Evolutionary conservation across 2,888 invertebrate genomes (phyloP), one percentile per base, ranked within the genome.

Genomic region (Leptopilina syphax): DNA sequence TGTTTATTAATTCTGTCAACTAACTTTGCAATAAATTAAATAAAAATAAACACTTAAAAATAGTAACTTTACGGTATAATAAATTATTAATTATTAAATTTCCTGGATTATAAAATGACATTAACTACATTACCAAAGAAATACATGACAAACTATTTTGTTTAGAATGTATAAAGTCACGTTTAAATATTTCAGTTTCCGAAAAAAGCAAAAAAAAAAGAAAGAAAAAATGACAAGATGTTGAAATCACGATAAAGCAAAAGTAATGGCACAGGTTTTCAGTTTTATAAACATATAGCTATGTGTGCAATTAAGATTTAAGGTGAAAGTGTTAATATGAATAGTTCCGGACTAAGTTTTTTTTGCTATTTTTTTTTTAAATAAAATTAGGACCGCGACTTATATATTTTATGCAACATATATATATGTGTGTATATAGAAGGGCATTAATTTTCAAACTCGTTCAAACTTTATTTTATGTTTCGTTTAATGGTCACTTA

Each of bases 261-360:
- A 34, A 13, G 34, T 57, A 73, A 57, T 73, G 70, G 27, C 13
- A 27, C 54, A 34, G 54, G 57, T 73, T 73, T 54, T 34, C 63
- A 50, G 68, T 27, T 24, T 47, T 24, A 47, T 47, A 47, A 1
- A 47, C 10, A 47, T 50, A 50, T 50, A 50, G 3, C 3, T 12
- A 50, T 50, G 10, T 50, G 2, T 6, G 68, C 47, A 70, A 50
- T 70, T 8, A 70, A 50, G 63, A 1, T 68, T 54, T 24, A 54
- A 70, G 8, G 54, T 13, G 54, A 70, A 70, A 70, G 70, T 70
- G 13, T 8, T 41, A 70, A 54, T 70, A 54, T 70, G 50, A 27
- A 50, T 70, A 54, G 54, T 54, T 27, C 54, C 54, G 27, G 50
- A 70, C n/a, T 27, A 50, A 34, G 34, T 70, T 70, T 27, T 50